Conservation (phyloP, 2,113 vertebrate genomes). For the Urocynchramus pylzowi region DNA sequence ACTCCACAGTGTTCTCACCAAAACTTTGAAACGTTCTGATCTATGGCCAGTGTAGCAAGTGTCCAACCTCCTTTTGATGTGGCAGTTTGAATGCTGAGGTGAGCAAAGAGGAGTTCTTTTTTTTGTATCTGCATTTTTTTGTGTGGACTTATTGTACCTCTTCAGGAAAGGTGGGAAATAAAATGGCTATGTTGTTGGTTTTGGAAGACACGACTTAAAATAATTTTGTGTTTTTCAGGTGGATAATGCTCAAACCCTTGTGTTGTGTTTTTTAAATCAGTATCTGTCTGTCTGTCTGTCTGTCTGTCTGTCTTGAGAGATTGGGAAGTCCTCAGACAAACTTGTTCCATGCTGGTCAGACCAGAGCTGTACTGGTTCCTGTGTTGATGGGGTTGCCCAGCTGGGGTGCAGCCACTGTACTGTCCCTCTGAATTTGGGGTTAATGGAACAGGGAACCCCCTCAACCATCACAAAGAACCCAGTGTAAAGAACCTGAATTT, state of each 20-base stretch:
- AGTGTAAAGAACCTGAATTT: neutral
- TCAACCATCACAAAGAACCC: neutral
- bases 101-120: neutral
- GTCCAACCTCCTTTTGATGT: neutral
- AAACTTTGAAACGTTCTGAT: neutral
- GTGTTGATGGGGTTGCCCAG: neutral
- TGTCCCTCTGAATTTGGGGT: neutral
- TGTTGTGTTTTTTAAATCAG: neutral
- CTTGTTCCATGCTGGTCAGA: neutral
- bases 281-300: neutral
- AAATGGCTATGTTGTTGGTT: neutral
- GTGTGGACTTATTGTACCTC: neutral
- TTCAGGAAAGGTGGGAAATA: neutral
- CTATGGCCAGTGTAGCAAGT: neutral
- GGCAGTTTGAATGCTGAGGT: neutral
- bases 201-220: neutral
- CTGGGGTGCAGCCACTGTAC: fast-evolving
- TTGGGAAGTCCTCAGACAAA: neutral
- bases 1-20: neutral
- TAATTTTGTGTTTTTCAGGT: neutral
- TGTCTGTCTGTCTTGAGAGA: neutral
- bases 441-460: neutral
- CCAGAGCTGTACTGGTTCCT: neutral
- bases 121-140: neutral
- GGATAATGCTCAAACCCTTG: neutral